phyloP scores from a whole-genome alignment of 2,888 invertebrate genomes.

The Nebria salina region DNA sequence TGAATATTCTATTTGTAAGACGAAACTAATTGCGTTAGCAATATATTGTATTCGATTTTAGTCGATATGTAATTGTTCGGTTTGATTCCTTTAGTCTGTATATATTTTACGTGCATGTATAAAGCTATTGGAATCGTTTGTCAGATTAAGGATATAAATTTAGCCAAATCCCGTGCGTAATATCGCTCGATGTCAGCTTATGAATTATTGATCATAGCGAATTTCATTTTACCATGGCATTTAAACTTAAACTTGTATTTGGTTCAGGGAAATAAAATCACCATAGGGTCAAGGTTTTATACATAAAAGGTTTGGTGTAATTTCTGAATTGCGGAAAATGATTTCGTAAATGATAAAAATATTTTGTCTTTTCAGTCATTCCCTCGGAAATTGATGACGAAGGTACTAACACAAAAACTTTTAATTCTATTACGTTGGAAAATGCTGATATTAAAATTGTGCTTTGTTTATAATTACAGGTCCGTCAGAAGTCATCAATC shows the following conservation, averaged over 20 bases:
- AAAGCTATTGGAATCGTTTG: not conserved
- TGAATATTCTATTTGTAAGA: too few relatives aligned
- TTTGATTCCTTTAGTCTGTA: not conserved
- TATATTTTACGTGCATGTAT: not conserved
- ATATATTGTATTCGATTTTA: not conserved
- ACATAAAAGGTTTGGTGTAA: not conserved
- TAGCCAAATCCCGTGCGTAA: not conserved
- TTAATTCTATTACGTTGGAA: not conserved
- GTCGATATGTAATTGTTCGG: not conserved
- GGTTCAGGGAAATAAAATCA: not conserved
- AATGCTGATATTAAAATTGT: not conserved
- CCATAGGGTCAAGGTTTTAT: not conserved
- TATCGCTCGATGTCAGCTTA: not conserved
- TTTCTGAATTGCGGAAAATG: not conserved
- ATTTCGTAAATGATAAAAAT: not conserved
- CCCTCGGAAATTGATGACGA: not conserved
- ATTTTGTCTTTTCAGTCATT: not conserved
- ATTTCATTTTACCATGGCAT: not conserved
- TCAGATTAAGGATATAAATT: not conserved
- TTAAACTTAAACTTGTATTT: not conserved
- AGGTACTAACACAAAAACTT: not conserved
- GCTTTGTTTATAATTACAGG: slow-evolving; percentile 66
- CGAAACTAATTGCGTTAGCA: too few relatives aligned
- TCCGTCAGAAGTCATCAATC: slow-evolving; percentile 94
- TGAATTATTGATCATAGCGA: not conserved